These are phyloP conservation scores for Cydia strobilella DNA, from an alignment of 1,140 invertebrate genomes.

Conservation along the genomic window DNA sequence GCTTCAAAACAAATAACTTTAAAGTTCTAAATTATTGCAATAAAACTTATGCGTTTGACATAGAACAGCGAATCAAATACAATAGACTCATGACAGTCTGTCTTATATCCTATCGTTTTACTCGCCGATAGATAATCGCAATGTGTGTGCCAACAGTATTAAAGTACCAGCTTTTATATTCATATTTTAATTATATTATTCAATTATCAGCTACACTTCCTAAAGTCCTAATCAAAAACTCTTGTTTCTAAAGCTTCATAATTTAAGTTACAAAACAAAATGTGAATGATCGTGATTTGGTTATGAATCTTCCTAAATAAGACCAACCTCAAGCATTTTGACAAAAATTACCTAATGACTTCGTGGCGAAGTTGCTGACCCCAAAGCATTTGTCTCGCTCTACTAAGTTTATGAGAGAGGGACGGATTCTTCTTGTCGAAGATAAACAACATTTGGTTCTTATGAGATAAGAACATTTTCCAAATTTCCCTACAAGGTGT, in stretches of 20 bases:
- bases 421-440: not conserved
- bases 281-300: not conserved
- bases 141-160: not conserved
- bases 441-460: too few species aligned
- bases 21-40: too few species aligned
- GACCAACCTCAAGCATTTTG: not conserved
- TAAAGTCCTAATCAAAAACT: not conserved
- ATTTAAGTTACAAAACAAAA: too few species aligned
- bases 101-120: not conserved
- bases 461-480: not conserved
- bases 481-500: not conserved
- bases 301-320: not conserved
- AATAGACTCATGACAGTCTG: too few species aligned
- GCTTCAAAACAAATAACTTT: too few species aligned
- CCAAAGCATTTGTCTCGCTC: too few species aligned
- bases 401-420: too few species aligned
- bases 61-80: too few species aligned
- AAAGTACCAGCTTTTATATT: not conserved
- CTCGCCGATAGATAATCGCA: not conserved
- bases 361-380: too few species aligned
- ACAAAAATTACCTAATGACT: too few species aligned
- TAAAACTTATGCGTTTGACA: too few species aligned
- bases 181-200: not conserved
- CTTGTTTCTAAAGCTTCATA: too few species aligned
- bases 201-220: not conserved